These are phyloP conservation scores for Tangara arthus DNA, from an alignment of 2,797 vertebrate genomes.

Conservation along the genomic window DNA sequence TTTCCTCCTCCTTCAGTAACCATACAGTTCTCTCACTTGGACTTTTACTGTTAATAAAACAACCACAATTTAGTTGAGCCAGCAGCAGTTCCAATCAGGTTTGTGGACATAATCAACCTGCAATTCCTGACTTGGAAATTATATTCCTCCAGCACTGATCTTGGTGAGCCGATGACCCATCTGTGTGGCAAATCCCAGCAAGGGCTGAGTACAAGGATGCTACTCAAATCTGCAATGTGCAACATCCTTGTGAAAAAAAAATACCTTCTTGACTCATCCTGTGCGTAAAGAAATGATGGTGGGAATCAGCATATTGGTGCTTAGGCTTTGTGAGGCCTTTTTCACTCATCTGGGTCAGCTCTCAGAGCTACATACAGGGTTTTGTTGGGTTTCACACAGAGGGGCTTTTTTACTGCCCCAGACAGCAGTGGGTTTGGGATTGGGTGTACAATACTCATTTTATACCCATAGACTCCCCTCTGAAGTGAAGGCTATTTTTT, in stretches of 20 bases:
- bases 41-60: neutral
- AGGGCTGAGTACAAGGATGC: neutral
- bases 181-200: neutral
- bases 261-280: neutral
- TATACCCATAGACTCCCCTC: neutral
- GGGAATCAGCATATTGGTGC: neutral
- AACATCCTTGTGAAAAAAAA: neutral
- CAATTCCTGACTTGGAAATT: neutral
- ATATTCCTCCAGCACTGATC: neutral
- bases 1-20: neutral
- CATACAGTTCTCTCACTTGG: neutral
- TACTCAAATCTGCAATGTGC: neutral
- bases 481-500: neutral
- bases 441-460: neutral
- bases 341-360: neutral
- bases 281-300: neutral
- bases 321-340: neutral
- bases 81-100: neutral
- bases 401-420: neutral
- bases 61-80: neutral
- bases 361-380: fast-evolving
- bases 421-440: neutral
- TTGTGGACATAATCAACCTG: neutral
- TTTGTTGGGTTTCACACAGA: neutral
- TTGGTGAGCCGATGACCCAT: neutral